These are phyloP conservation scores for Burhinus oedicnemus DNA, from an alignment of 2,113 vertebrate species.

Conservation along the genomic window DNA sequence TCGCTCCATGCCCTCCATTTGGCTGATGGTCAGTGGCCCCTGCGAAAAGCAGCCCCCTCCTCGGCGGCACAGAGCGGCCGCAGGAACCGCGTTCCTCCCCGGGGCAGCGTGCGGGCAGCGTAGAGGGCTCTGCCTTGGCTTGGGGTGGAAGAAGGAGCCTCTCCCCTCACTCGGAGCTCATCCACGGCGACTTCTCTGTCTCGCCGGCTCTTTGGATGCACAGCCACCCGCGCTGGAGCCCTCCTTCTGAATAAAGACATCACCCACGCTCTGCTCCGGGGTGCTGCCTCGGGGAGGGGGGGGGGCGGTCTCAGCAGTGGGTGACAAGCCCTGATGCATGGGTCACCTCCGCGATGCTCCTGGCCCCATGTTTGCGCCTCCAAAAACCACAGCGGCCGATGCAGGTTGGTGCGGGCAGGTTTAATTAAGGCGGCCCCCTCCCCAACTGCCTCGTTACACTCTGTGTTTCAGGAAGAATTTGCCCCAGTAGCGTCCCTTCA, in stretches of 20 bases:
- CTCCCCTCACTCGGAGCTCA: neutral
- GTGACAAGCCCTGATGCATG: too few relatives aligned
- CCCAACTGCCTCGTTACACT: conserved; percentile 65
- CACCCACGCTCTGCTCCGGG: neutral
- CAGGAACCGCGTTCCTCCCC: neutral
- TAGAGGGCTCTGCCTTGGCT: neutral
- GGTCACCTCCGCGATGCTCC: too few relatives aligned
- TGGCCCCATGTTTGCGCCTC: too few relatives aligned
- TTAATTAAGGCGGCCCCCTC: neutral
- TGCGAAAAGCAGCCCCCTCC: neutral
- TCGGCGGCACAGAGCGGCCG: too few relatives aligned
- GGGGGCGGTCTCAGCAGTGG: too few relatives aligned
- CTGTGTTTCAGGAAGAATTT: conserved; percentile 83
- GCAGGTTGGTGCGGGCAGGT: fast-evolving
- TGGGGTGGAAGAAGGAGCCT: neutral
- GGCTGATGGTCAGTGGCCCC: neutral
- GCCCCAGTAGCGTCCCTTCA: conserved; percentile 85
- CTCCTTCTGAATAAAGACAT: conserved; percentile 50
- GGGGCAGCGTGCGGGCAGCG: neutral
- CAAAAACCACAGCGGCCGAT: too few relatives aligned
- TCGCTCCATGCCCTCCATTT: neutral
- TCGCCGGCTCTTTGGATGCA: neutral
- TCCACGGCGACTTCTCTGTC: neutral
- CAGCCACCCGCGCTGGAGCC: neutral
- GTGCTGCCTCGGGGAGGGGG: fast-evolving